phyloP scores from a whole-genome alignment of 2,888 invertebrate species.

The Tryphoninae sp. region DNA sequence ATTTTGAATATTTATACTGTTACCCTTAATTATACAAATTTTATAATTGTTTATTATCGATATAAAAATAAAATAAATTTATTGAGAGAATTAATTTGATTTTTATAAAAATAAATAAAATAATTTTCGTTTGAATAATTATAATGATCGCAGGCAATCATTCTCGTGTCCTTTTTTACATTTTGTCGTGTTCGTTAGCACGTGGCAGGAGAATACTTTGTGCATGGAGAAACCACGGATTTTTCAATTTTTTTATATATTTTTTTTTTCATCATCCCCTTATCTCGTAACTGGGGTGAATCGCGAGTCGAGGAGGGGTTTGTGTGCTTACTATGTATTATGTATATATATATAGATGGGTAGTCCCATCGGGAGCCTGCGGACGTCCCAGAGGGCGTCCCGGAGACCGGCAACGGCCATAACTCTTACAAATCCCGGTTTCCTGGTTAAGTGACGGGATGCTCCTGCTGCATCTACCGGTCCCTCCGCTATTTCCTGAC shows the following conservation, averaged over 20 bases:
- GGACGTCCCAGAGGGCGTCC: constrained; percentile 9
- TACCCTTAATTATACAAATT: neutral
- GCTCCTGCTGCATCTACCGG: constrained; percentile 65
- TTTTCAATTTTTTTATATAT: neutral
- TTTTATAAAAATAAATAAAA: neutral
- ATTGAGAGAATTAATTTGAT: neutral
- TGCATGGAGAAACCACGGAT: constrained; percentile 16
- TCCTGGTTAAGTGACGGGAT: constrained; percentile 72
- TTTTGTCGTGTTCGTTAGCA: constrained; percentile 27
- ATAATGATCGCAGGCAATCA: neutral
- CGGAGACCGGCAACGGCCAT: constrained; percentile 62
- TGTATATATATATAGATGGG: neutral
- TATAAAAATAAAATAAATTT: neutral
- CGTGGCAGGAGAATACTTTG: constrained; percentile 30
- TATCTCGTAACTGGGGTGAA: constrained; percentile 40
- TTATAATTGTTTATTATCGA: neutral
- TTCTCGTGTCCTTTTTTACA: neutral
- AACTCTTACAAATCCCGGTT: constrained; percentile 73
- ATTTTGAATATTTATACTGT: neutral
- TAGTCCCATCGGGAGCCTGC: constrained; percentile 43
- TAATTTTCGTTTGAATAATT: constrained; percentile 2
- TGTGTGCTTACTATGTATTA: constrained; percentile 17
- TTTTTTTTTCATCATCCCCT: constrained; percentile 22
- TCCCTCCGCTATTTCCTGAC: constrained; percentile 41
- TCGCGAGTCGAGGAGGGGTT: constrained; percentile 33